phyloP scores from a whole-genome alignment of 2,797 vertebrate species.

The Erpetoichthys calabaricus region DNA sequence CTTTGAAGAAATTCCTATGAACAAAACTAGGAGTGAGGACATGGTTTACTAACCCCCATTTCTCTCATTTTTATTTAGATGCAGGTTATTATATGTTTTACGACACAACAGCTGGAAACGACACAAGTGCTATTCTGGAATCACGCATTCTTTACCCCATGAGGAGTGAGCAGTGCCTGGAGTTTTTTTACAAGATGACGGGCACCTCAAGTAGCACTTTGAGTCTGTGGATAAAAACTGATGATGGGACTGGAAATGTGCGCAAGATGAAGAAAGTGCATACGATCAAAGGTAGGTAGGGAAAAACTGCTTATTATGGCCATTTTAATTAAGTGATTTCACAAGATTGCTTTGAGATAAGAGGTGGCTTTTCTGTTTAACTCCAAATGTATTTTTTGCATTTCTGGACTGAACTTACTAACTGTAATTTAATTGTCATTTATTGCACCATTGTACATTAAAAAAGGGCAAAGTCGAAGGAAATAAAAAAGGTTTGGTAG shows the following conservation, averaged over 20 bases:
- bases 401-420: no score
- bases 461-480: no score
- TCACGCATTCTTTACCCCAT: conserved; percentile 75
- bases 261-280: conserved; percentile 52
- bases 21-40: not conserved
- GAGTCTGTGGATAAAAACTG: conserved; percentile 58
- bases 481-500: no score
- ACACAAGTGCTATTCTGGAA: conserved; percentile 58
- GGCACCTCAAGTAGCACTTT: conserved; percentile 54
- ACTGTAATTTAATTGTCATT: no score
- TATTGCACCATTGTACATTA: no score
- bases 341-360: no score
- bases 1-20: not conserved
- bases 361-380: no score
- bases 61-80: conserved; percentile 33
- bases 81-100: conserved; percentile 75
- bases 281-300: conserved; percentile 57
- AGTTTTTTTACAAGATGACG: conserved; percentile 75
- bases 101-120: conserved; percentile 34
- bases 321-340: no score
- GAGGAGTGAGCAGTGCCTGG: conserved; percentile 66
- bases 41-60: not conserved
- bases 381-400: no score
- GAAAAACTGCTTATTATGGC: no score
- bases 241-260: conserved; percentile 58